These are phyloP conservation scores for Alcedo atthis DNA, from an alignment of 2,797 vertebrate genomes.

Conservation along the genomic window DNA sequence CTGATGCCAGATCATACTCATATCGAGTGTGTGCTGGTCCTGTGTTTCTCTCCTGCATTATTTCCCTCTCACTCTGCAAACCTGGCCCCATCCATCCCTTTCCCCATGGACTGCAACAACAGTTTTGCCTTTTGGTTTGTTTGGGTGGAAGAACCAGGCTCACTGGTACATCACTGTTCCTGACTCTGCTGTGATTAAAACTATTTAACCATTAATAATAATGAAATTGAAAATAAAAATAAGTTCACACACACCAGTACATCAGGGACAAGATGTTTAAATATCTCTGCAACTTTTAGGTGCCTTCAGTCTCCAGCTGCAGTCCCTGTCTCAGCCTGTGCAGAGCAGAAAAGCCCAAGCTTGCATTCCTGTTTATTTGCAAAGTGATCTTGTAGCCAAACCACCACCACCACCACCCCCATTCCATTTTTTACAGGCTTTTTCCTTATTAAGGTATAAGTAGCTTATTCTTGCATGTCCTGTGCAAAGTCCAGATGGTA, in stretches of 20 bases:
- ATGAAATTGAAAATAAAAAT: background rate
- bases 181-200: background rate
- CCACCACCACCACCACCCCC: background rate
- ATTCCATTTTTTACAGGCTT: constrained; percentile 45
- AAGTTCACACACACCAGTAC: background rate
- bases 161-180: background rate
- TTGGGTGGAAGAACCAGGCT: background rate
- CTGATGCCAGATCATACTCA: background rate
- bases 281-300: background rate
- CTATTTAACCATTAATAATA: background rate
- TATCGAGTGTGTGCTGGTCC: accelerated
- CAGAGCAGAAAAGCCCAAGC: background rate
- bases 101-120: background rate
- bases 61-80: background rate
- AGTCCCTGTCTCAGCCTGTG: background rate
- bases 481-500: constrained; percentile 64
- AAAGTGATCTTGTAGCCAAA: background rate
- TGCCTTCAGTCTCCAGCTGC: constrained; percentile 16
- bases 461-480: constrained; percentile 67
- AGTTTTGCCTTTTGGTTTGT: background rate
- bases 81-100: background rate
- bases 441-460: constrained; percentile 72
- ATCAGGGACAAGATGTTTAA: background rate
- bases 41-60: background rate
- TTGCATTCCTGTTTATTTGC: constrained; percentile 1